Evolutionary conservation across 2,113 vertebrate genomes (phyloP).

Genomic region (Fregetta grallaria): DNA sequence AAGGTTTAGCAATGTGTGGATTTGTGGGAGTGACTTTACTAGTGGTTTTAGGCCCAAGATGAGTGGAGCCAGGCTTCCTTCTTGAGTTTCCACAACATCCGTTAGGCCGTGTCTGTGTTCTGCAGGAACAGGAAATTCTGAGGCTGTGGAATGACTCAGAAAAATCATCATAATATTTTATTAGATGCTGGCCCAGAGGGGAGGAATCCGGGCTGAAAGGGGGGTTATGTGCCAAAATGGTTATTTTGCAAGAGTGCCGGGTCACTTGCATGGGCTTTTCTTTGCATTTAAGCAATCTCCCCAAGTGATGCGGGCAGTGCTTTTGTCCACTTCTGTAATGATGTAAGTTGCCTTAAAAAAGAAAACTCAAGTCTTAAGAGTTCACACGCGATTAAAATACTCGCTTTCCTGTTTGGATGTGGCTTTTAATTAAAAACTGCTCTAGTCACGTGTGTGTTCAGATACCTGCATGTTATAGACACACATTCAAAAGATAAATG

Average conservation of each 20-base stretch:
- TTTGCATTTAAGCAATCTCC: not conserved
- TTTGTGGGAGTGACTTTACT: conserved; percentile 11
- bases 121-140: conserved; percentile 11
- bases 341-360: not conserved
- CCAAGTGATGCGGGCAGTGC: not conserved
- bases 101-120: not conserved
- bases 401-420: not conserved
- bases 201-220: not conserved
- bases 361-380: not conserved
- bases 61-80: conserved; percentile 33
- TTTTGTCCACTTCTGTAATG: not conserved
- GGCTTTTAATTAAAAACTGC: not conserved
- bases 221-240: not conserved
- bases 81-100: not conserved
- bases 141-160: conserved; percentile 7
- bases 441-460: fast-evolving
- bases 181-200: not conserved
- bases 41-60: not conserved
- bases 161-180: not conserved
- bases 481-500: not conserved
- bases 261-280: not conserved
- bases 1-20: not conserved
- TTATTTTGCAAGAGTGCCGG: not conserved
- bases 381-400: not conserved
- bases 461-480: not conserved